Evolutionary conservation across 53 echinoderm and acorn worm species (phyloP), one percentile per base, ranked within the genome.

Genomic region (Arbacia lixula): DNA sequence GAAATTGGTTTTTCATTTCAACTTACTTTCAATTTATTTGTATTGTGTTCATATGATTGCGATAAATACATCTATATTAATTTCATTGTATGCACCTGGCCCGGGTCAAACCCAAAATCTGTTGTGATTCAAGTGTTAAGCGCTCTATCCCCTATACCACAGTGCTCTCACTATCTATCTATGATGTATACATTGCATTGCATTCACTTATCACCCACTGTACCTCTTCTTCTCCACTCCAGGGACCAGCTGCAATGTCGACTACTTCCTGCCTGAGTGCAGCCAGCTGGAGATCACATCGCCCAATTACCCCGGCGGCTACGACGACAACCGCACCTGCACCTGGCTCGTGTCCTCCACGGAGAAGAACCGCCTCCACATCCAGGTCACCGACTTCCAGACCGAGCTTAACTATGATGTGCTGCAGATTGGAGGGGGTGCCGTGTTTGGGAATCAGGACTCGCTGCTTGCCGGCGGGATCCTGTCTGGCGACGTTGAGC

Each of bases 251-350:
- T 85, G 69, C 57, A 89, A 85, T 24, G 76, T 89, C 0, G 76
- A 85, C 39, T 89, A 89, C 76, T 76, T 28, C 40, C 68, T 95
- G n/a, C 71, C 83, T 5, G 90, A 86, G 49, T 91, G 90, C 12
- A 76, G 85, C 11, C 52, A 81, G 3, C 46, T 92, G 1, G 71
- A 62, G 17, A 86, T 95, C 88, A 88, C 83, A 60, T 92, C 92
- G 57, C 96, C 93, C 27, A 91, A 93, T 83, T 96, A 86, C 71
- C 96, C 96, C 29, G 37, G 19, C 63, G 85, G 80, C 89, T 96
- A 96, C 65, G 71, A 58, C 3, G 65, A 89, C 83, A 88, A 87
- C 61, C 55, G 78, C 25, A 53, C 68, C 69, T 96, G 96, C 58
- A 85, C 89, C 37, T 93, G 87, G 85, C 83, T 85, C 87, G 46